Percentiles rank a stretch among this genome's conserved stretches.
Conservation (phyloP, 2,797 vertebrate species). For the Pseudopleuronectes americanus region DNA sequence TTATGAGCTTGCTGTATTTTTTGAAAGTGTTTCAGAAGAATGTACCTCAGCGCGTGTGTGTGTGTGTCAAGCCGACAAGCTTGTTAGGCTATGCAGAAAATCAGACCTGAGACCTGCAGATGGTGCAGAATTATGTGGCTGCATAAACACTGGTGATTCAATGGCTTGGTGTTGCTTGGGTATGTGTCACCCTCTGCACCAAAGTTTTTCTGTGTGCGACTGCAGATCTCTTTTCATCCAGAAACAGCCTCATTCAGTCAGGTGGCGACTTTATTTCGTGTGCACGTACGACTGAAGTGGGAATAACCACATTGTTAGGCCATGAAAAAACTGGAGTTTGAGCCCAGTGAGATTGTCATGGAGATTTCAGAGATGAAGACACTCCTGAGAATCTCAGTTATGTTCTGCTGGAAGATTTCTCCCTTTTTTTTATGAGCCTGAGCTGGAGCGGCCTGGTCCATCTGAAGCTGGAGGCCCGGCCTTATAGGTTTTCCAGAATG, state of each 20-base stretch:
- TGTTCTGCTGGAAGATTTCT: conserved; percentile 65
- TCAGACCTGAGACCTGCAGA: conserved; percentile 79
- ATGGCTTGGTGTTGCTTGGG: conserved; percentile 80
- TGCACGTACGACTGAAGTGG: conserved; percentile 57
- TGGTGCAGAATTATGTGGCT: conserved; percentile 80
- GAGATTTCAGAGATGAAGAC: conserved; percentile 61
- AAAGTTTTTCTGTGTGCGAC: conserved; percentile 60
- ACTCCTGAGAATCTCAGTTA: conserved; percentile 68
- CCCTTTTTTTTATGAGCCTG: conserved; percentile 67
- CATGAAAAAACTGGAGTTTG: conserved; percentile 53
- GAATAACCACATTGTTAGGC: conserved; percentile 57
- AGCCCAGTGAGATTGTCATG: conserved; percentile 48
- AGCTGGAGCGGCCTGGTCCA: conserved; percentile 58
- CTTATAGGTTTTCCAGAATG: conserved; percentile 79
- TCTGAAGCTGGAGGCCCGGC: conserved; percentile 64
- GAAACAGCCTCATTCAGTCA: conserved; percentile 38
- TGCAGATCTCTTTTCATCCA: conserved; percentile 45
- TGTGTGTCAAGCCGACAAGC: conserved; percentile 13
- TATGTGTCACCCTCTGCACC: conserved; percentile 75
- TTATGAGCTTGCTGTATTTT: conserved; percentile 45
- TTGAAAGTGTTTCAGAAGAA: conserved; percentile 35
- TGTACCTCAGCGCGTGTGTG: conserved; percentile 15
- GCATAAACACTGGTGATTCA: conserved; percentile 82
- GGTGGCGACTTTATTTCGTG: conserved; percentile 60
- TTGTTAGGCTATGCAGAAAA: conserved; percentile 61